phyloP scores from a whole-genome alignment of 2,113 vertebrate genomes.

The Bos taurus region ARS-UCD2.0 NC_037337.1:99147501-99148000 shows the following conservation, averaged over 20 bases:
- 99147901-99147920: not conserved
- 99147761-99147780: not conserved
- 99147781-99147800: not conserved
- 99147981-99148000: not conserved
- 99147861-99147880: not conserved
- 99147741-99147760: not conserved
- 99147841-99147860: not conserved
- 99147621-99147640: not conserved
- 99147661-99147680: not conserved
- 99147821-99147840: not conserved
- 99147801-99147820: not conserved
- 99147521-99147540: not conserved
- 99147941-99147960: not conserved
- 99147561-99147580: not conserved
- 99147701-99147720: not conserved
- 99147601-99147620: not conserved
- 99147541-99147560: not conserved
- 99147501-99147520: rapidly evolving
- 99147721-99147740: not conserved
- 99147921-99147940: not conserved
- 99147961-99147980: not conserved
- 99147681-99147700: not conserved
- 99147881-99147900: not conserved
- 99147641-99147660: not conserved
- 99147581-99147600: not conserved